Evolutionary conservation across 2,888 invertebrate species (phyloP), one percentile per base, ranked within the genome.

Genomic region (Tricholauxania praeusta): DNA sequence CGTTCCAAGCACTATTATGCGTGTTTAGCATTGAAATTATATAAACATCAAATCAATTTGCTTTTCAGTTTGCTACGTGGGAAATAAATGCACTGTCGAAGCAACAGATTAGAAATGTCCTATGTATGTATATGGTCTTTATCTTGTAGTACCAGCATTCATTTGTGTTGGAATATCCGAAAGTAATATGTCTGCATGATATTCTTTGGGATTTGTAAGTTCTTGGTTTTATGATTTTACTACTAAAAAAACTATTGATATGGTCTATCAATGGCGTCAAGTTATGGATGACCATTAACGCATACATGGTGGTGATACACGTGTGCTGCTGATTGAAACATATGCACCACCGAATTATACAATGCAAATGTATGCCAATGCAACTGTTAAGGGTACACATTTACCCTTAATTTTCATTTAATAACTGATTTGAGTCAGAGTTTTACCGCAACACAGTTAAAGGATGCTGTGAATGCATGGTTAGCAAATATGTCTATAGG

Each of bases 331-430:
- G 77, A 89, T 90, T 0, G 92, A 93, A 80, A 90, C 90, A 0
- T 91, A 91, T 81, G 83, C 90, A 0, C 82, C 86, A 0, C 69
- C 89, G 0, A 79, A 86, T 0, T 79, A 84, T 1, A 88, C 89
- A 69, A 89, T 91, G 83, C 85, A 85, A 63, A 92, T 90, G 83
- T 92, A 91, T 80, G 91, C 90, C n/a, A 87, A 87, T 59, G 83
- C 78, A 0, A 85, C 84, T 0, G 80, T 79, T 0, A 74, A 80
- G 48, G 90, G 91, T 0, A 89, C 90, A 0, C 87, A 89, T 63
- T 87, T 91, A 2, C 92, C 92, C 0, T 92, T 82, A 93, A 93
- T 84, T 92, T 92, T 78, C 85, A 89, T 71, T 89, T 91, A 63
- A 88, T 92, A 0, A 83, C 80, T 0, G 84, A 88, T 0, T 88